phyloP scores from a whole-genome alignment of 2,797 vertebrate genomes.

The Sebastolobus alascanus region DNA sequence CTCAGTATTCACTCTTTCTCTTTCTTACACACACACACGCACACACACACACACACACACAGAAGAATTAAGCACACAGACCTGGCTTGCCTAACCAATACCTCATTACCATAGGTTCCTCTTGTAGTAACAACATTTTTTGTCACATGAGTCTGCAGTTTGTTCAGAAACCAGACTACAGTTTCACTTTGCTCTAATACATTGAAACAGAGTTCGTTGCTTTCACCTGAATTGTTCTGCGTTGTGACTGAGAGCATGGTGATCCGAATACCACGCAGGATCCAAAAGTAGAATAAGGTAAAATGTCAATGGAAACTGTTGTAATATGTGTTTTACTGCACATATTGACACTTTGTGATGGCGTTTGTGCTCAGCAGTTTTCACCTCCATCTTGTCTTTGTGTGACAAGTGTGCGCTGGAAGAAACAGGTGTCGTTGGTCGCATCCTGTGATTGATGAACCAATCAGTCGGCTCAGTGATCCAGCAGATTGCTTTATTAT shows the following conservation, averaged over 20 bases:
- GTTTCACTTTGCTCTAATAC: constrained; percentile 21
- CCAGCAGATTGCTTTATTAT: constrained; percentile 41
- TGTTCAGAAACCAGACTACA: not conserved
- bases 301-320: not conserved
- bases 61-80: not conserved
- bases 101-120: constrained; percentile 59
- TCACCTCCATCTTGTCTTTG: constrained; percentile 11
- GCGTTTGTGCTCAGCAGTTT: not conserved
- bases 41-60: no score
- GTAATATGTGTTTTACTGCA: not conserved
- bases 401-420: not conserved
- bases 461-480: constrained; percentile 42
- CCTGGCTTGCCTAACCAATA: constrained; percentile 44
- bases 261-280: not conserved
- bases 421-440: constrained; percentile 11
- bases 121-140: constrained; percentile 36
- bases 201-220: not conserved
- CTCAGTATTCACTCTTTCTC: not conserved
- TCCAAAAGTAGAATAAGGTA: not conserved
- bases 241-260: rapidly evolving
- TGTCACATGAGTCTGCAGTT: constrained; percentile 45
- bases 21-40: not conserved
- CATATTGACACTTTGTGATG: not conserved
- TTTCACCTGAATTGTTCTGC: not conserved
- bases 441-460: constrained; percentile 41